These are phyloP conservation scores for Nanger granti DNA, from an alignment of 2,113 vertebrate genomes.

Conservation along the genomic window DNA sequence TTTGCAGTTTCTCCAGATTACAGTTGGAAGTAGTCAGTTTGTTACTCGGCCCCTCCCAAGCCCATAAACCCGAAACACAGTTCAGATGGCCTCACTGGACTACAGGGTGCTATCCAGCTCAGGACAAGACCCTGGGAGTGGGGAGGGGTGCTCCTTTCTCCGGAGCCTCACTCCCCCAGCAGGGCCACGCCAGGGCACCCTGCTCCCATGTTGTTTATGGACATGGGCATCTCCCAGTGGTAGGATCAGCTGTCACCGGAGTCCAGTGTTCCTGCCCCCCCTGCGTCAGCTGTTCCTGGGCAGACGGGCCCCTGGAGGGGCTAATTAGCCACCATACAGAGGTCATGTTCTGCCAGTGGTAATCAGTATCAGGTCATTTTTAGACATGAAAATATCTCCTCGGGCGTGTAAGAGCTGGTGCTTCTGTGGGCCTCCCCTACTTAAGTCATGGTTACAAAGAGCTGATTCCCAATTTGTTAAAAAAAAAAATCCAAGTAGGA, in stretches of 20 bases:
- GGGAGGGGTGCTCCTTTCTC: not conserved
- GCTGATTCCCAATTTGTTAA: not conserved
- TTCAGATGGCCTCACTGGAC: not conserved
- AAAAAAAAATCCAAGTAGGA: not conserved
- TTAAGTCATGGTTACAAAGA: not conserved
- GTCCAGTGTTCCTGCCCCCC: fast-evolving
- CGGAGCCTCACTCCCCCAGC: fast-evolving
- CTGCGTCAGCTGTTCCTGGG: not conserved
- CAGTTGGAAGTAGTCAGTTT: constrained; percentile 3
- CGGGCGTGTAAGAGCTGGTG: not conserved
- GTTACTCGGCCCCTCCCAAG: not conserved
- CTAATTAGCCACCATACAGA: constrained; percentile 6
- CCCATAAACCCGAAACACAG: not conserved
- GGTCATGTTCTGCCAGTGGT: not conserved
- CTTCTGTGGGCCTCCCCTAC: not conserved
- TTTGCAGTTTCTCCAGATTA: constrained; percentile 34
- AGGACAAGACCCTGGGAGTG: not conserved
- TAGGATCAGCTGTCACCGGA: not conserved
- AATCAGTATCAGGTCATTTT: not conserved
- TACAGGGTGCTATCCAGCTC: not conserved
- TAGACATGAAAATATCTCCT: not conserved
- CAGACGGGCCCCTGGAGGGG: not conserved
- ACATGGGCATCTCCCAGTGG: not conserved
- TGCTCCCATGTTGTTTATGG: not conserved
- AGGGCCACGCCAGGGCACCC: not conserved